phyloP scores from a whole-genome alignment of 2,797 vertebrate genomes.

The Botia kubotai region DNA sequence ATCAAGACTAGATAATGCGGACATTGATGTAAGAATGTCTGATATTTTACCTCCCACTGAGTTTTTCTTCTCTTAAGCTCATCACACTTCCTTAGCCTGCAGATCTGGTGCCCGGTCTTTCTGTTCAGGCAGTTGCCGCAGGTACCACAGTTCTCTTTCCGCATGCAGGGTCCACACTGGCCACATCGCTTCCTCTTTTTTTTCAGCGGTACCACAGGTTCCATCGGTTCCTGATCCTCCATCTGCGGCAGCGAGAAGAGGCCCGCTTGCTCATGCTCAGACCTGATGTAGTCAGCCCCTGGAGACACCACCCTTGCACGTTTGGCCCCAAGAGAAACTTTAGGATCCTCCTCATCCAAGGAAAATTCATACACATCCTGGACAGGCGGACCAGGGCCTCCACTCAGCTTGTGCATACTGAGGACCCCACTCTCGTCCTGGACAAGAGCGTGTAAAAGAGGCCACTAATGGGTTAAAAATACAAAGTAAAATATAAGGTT shows the following conservation, averaged over 20 bases:
- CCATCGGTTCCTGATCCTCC: constrained; percentile 35
- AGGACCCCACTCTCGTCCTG: constrained; percentile 34
- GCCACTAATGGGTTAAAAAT: background rate
- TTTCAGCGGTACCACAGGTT: constrained; percentile 60
- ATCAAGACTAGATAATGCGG: background rate
- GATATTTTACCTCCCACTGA: constrained; percentile 55
- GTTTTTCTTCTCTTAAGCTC: constrained; percentile 81
- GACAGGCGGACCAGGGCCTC: constrained; percentile 53
- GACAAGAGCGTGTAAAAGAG: constrained; percentile 13
- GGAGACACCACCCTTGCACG: constrained; percentile 69
- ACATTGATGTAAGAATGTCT: background rate
- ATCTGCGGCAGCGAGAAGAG: constrained; percentile 68
- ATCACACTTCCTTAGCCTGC: constrained; percentile 89
- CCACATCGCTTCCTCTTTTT: constrained; percentile 88
- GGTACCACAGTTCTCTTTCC: constrained; percentile 83
- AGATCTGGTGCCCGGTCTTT: constrained; percentile 89
- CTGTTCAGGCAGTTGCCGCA: constrained; percentile 88
- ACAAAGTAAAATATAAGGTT: background rate
- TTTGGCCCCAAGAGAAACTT: constrained; percentile 61
- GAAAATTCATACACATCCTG: constrained; percentile 70
- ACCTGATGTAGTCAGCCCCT: constrained; percentile 76
- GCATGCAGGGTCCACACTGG: constrained; percentile 82
- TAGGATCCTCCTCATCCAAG: constrained; percentile 65
- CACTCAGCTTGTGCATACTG: constrained; percentile 69
- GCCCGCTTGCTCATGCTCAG: constrained; percentile 76